Percentiles rank a stretch among this genome's conserved stretches.
Evolutionary conservation across 2,888 invertebrate species (phyloP).

Genomic region (Pollenia griseotomentosa): DNA sequence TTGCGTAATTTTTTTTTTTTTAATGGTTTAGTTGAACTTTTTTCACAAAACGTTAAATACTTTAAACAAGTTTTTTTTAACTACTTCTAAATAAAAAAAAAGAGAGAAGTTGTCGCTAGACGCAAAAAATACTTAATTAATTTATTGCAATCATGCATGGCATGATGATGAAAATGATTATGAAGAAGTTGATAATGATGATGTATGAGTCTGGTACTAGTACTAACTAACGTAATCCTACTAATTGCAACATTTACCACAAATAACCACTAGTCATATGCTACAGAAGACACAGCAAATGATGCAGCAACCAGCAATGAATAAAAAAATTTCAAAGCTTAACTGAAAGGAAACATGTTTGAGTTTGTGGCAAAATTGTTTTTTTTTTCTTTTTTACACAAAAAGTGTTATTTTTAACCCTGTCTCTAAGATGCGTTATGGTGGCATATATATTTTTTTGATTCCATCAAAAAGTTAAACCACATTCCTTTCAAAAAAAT

Average conservation of each 20-base stretch:
- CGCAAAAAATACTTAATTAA: constrained; percentile 41
- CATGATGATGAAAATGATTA: constrained; percentile 35
- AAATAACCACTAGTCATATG: constrained; percentile 48
- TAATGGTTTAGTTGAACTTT: neutral
- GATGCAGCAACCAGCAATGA: constrained; percentile 34
- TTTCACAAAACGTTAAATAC: constrained; percentile 27
- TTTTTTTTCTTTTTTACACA: constrained; percentile 4
- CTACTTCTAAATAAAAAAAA: neutral
- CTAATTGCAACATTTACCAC: constrained; percentile 72
- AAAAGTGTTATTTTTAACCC: constrained; percentile 55
- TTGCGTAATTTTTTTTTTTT: constrained; percentile 60
- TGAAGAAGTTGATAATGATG: neutral
- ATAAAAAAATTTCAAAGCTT: constrained; percentile 32
- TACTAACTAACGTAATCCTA: constrained; percentile 62
- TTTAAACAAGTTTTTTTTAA: constrained; percentile 47
- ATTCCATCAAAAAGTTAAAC: constrained; percentile 12
- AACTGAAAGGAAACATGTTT: constrained; percentile 66
- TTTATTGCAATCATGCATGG: constrained; percentile 58
- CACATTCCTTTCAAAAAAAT: constrained; percentile 39
- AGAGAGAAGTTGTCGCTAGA: neutral
- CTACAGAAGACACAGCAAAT: constrained; percentile 43
- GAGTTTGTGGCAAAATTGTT: constrained; percentile 10
- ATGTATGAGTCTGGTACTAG: constrained; percentile 47
- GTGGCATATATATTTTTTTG: constrained; percentile 51
- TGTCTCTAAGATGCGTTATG: constrained; percentile 51